Conservation (phyloP, 2,797 vertebrate species). For the Octomys mimax region DNA sequence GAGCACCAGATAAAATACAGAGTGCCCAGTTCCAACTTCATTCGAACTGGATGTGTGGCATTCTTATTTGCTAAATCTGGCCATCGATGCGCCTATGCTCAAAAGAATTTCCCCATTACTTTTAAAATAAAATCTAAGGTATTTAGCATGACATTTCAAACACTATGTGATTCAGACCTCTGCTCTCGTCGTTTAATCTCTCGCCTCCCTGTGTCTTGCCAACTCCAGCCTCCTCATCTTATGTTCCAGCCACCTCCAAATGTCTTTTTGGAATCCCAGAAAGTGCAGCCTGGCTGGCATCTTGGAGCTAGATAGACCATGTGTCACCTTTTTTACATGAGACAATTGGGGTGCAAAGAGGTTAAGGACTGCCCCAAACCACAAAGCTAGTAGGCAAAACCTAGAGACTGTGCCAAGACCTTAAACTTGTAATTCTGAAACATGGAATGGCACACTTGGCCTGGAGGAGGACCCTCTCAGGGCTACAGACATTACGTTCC, state of each 20-base stretch:
- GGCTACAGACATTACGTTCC: not conserved
- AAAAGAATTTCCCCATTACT: not conserved
- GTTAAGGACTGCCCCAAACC: not conserved
- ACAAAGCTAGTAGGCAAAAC: not conserved
- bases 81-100: slow-evolving; percentile 22
- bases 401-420: not conserved
- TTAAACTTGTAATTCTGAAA: not conserved
- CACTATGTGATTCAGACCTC: slow-evolving; percentile 4
- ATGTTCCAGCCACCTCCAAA: not conserved
- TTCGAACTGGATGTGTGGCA: slow-evolving; percentile 47
- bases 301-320: not conserved
- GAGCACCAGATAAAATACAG: slow-evolving; percentile 51
- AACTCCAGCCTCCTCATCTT: not conserved
- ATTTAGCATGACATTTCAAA: slow-evolving; percentile 50
- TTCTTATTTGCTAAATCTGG: slow-evolving; percentile 71
- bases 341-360: not conserved
- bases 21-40: not conserved
- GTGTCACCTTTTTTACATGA: slow-evolving; percentile 21
- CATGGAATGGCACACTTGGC: not conserved
- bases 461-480: not conserved
- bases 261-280: slow-evolving; percentile 41
- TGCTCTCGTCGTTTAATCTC: not conserved
- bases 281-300: not conserved
- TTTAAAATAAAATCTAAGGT: slow-evolving; percentile 68
- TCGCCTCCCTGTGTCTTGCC: not conserved